Conservation (phyloP, 2,797 vertebrate genomes). For the Cyclopterus lumpus region DNA sequence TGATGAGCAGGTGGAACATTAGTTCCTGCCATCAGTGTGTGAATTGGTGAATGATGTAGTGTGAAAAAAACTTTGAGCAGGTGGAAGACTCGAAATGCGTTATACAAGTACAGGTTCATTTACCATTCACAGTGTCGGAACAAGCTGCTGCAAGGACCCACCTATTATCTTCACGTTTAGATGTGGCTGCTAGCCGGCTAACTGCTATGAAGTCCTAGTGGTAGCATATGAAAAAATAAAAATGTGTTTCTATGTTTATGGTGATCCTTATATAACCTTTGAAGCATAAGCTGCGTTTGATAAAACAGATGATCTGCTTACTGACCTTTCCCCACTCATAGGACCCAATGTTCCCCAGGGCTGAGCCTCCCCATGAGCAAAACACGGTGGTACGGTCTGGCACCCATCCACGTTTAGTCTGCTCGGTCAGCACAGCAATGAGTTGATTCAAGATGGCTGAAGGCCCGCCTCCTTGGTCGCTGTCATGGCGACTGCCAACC, state of each 20-base stretch:
- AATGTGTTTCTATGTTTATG: background rate
- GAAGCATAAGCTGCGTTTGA: constrained; percentile 29
- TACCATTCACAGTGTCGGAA: fast-evolving
- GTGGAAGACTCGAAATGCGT: too few species aligned
- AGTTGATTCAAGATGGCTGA: constrained; percentile 89
- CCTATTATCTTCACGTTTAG: background rate
- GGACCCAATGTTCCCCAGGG: constrained; percentile 90
- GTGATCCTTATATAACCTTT: background rate
- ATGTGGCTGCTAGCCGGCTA: background rate
- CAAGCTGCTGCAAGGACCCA: background rate
- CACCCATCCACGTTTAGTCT: constrained; percentile 88
- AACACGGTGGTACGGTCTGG: constrained; percentile 91
- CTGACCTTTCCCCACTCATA: constrained; percentile 96
- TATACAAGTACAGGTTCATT: too few species aligned
- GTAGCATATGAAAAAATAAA: background rate
- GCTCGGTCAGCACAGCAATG: constrained; percentile 85
- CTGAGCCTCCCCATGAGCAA: constrained; percentile 92
- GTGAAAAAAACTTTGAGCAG: too few species aligned
- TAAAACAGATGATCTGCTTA: constrained; percentile 51
- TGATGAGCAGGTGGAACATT: too few species aligned
- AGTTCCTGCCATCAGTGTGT: too few species aligned
- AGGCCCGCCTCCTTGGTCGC: constrained; percentile 79
- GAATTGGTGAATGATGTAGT: too few species aligned
- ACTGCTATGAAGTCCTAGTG: background rate
- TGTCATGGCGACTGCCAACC: constrained; percentile 88